These are phyloP conservation scores for Apteryx owenii DNA, from an alignment of 2,113 vertebrate species.

Conservation along the genomic window DNA sequence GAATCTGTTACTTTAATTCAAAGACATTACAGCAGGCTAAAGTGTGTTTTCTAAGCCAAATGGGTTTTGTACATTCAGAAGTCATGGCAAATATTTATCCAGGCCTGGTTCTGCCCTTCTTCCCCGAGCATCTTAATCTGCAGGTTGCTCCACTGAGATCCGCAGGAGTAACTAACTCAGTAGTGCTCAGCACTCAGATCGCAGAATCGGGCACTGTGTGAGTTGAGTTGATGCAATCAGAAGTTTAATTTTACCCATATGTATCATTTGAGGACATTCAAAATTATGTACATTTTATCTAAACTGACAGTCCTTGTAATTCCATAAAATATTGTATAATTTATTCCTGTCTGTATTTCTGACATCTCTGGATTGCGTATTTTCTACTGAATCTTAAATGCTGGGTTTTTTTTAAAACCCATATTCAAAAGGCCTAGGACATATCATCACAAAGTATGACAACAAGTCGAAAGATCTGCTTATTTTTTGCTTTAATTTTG, in stretches of 20 bases:
- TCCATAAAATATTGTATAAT: slow-evolving; percentile 36
- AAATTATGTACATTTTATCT: slow-evolving; percentile 17
- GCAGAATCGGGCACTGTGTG: background rate
- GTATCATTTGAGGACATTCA: slow-evolving; percentile 16
- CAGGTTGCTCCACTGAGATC: background rate
- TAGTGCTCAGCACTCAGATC: background rate
- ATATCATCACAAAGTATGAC: background rate
- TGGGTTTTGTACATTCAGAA: slow-evolving; percentile 34
- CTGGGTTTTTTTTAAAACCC: slow-evolving; percentile 16
- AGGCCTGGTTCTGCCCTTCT: background rate
- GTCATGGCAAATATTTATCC: slow-evolving; percentile 33
- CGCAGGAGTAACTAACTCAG: background rate
- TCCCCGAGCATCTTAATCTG: background rate
- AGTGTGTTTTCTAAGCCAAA: slow-evolving; percentile 42
- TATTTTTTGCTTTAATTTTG: slow-evolving; percentile 24
- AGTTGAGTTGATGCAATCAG: slow-evolving; percentile 46
- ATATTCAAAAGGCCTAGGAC: background rate
- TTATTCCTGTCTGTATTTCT: slow-evolving; percentile 35
- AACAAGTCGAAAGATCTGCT: background rate
- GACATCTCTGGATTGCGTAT: slow-evolving; percentile 53
- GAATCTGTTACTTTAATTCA: slow-evolving; percentile 35
- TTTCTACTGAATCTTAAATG: slow-evolving; percentile 55
- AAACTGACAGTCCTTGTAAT: slow-evolving; percentile 35
- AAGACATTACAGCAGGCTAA: slow-evolving; percentile 11
- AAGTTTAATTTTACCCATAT: slow-evolving; percentile 64